Evolutionary conservation across 1,140 invertebrate species (phyloP).

Genomic region (Ptiloglossa arizonensis): DNA sequence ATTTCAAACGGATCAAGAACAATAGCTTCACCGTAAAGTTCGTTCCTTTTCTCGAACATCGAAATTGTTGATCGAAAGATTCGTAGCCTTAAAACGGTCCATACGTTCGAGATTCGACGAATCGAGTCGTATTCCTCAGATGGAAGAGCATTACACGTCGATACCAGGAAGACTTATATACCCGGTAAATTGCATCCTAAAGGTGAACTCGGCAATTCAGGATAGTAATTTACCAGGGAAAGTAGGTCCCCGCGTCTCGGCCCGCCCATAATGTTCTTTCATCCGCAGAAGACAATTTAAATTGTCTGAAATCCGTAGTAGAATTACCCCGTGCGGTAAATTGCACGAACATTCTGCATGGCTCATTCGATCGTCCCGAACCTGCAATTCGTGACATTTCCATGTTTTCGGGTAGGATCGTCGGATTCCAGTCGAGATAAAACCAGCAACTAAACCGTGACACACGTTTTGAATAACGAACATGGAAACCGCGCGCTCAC

Average conservation of each 20-base stretch:
- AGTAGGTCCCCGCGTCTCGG: constrained; percentile 22
- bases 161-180: constrained; percentile 39
- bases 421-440: background rate
- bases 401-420: background rate
- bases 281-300: constrained; percentile 46
- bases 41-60: background rate
- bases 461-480: constrained; percentile 5
- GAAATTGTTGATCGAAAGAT: constrained; percentile 1
- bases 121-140: constrained; percentile 19
- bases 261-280: constrained; percentile 40
- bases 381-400: constrained; percentile 17
- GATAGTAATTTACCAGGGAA: constrained; percentile 33
- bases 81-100: background rate
- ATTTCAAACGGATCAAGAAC: background rate
- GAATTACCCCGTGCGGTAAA: constrained; percentile 28
- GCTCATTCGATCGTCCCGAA: constrained; percentile 25
- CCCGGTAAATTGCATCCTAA: constrained; percentile 44
- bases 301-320: constrained; percentile 36
- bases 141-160: constrained; percentile 35
- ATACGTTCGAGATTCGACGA: background rate
- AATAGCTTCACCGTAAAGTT: background rate
- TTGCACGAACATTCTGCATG: constrained; percentile 36
- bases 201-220: constrained; percentile 30
- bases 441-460: background rate
- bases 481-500: no score